Evolutionary conservation across 2,888 invertebrate genomes (phyloP).

Genomic region (Dioctria rufipes): DNA sequence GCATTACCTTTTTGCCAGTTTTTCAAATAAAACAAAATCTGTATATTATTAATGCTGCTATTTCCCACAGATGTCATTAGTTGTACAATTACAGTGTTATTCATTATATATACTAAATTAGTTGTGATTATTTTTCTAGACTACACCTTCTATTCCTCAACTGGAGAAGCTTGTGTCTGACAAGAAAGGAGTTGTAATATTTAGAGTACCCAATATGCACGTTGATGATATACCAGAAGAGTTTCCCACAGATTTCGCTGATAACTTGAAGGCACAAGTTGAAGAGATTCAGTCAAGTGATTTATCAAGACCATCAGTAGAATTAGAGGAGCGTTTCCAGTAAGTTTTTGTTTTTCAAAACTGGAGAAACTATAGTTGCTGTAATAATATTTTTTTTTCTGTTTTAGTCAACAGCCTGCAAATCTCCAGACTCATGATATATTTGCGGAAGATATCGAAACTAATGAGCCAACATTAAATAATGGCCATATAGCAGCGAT

Average conservation of each 20-base stretch:
- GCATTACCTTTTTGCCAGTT: too few relatives aligned
- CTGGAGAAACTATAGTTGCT: slow-evolving; percentile 10
- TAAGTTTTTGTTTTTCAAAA: slow-evolving; percentile 18
- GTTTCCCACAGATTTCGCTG: slow-evolving; percentile 28
- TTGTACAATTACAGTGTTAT: too few relatives aligned
- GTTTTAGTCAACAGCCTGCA: slow-evolving; percentile 44
- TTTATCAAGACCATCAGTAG: slow-evolving; percentile 39
- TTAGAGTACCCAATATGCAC: slow-evolving; percentile 27
- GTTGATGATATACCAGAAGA: slow-evolving; percentile 42
- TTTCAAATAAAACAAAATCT: too few relatives aligned
- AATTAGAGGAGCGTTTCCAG: slow-evolving; percentile 59
- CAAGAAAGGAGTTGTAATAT: slow-evolving; percentile 6
- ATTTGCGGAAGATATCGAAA: slow-evolving; percentile 57
- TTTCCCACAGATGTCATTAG: too few relatives aligned
- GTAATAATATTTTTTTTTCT: not conserved
- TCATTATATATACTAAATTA: not conserved
- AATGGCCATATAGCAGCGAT: slow-evolving; percentile 58
- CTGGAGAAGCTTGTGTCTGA: slow-evolving; percentile 3
- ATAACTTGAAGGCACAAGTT: slow-evolving; percentile 44
- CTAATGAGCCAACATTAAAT: slow-evolving; percentile 50
- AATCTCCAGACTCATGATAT: slow-evolving; percentile 52
- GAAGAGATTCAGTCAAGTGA: slow-evolving; percentile 59
- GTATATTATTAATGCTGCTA: too few relatives aligned
- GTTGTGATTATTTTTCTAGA: not conserved
- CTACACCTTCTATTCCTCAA: not conserved